phyloP scores from a whole-genome alignment of 1,140 invertebrate genomes.

The Zaprionus taronus region DNA sequence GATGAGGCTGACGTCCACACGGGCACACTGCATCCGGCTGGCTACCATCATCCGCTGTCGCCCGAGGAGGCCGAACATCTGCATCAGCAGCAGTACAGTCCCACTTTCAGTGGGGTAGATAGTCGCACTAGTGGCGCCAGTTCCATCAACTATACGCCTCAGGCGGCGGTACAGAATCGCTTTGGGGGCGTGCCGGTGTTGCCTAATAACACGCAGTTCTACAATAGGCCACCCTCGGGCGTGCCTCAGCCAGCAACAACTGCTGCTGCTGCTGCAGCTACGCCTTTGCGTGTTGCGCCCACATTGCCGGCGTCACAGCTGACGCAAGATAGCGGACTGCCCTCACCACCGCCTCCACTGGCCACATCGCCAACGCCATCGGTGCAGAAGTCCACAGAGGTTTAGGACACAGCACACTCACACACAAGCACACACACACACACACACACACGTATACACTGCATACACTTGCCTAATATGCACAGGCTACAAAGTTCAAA shows the following conservation, averaged over 20 bases:
- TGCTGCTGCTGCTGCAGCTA: constrained; percentile 5
- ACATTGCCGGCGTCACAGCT: constrained; percentile 47
- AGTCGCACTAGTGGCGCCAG: constrained; percentile 74
- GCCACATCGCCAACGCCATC: constrained; percentile 80
- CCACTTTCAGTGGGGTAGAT: constrained; percentile 81
- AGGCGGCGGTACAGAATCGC: constrained; percentile 67
- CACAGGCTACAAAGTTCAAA: constrained; percentile 77
- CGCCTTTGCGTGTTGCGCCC: constrained; percentile 63
- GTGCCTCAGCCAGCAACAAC: constrained; percentile 34
- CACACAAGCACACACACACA: constrained; percentile 17
- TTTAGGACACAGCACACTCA: constrained; percentile 59
- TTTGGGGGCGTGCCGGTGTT: constrained; percentile 80
- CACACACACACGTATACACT: constrained; percentile 30
- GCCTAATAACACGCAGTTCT: constrained; percentile 75
- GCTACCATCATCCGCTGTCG: constrained; percentile 75
- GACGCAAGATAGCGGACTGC: constrained; percentile 78
- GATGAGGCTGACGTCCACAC: constrained; percentile 68
- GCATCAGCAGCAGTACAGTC: constrained; percentile 77
- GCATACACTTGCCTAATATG: constrained; percentile 33
- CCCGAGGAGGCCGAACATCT: constrained; percentile 76
- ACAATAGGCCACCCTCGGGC: constrained; percentile 68
- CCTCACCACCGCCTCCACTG: constrained; percentile 75
- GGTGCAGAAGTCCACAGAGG: constrained; percentile 83
- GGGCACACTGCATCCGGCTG: constrained; percentile 63
- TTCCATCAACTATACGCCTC: constrained; percentile 73